A percentile compares a stretch with the other conserved stretches of the same genome.
Evolutionary conservation across 2,797 vertebrate genomes (phyloP).

Genomic region (Tamandua tetradactyla): DNA sequence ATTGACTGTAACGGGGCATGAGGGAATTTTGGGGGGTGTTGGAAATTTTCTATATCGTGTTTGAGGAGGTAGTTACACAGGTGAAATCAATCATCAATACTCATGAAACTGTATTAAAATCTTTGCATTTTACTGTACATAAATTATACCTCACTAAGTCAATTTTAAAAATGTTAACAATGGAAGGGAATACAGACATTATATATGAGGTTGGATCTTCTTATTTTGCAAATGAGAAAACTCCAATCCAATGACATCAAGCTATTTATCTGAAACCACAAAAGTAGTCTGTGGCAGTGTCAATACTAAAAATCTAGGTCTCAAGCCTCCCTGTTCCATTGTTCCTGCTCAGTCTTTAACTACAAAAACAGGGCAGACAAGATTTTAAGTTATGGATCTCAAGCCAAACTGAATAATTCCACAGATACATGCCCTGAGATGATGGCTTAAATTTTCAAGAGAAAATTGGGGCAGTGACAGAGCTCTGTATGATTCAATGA

Average conservation of each 20-base stretch:
- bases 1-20: background rate
- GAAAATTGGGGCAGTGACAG: background rate
- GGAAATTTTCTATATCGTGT: background rate
- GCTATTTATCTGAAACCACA: slow-evolving; percentile 4
- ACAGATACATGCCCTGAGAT: background rate
- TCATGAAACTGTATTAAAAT: background rate
- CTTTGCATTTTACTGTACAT: background rate
- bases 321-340: background rate
- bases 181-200: background rate
- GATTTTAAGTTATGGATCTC: background rate
- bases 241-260: background rate
- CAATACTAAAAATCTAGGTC: background rate
- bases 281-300: background rate
- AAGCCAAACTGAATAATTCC: background rate
- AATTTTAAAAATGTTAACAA: background rate
- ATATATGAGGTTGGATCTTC: background rate
- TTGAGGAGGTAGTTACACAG: background rate
- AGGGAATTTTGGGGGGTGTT: background rate
- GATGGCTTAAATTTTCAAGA: background rate
- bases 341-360: background rate
- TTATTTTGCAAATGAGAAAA: background rate
- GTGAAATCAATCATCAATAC: background rate
- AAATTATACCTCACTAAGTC: background rate
- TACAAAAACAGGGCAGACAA: background rate
- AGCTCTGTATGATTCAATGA: background rate